Evolutionary conservation across 53 echinoderm and acorn worm genomes (phyloP), one percentile per base, ranked within the genome.

Genomic region (Arbacia lixula): DNA sequence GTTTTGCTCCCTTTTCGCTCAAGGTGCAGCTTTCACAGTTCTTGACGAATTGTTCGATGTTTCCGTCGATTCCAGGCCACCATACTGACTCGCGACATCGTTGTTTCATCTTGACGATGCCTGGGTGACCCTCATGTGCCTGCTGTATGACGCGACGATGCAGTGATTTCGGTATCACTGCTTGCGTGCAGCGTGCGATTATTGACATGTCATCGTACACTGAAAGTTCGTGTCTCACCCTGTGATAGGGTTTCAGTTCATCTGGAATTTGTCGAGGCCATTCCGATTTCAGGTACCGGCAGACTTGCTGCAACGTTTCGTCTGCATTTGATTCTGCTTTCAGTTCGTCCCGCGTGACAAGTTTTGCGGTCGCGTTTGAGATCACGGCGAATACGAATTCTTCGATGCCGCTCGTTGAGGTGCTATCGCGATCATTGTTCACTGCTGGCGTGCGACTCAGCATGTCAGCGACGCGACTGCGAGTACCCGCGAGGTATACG

Each of bases 61-160:
- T 78, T 53, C 26, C 26, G 40, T 93, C 93, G 77, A 93, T 85
- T 10, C 34, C 26, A 16, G 88, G 93, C 93, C 90, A 93, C 88
- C 90, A 87, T 49, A 91, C 88, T 5, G 77, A 58, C 46, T 88
- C 74, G 21, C 93, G 11, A 25, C 85, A 34, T 6, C 67, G 28
- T 35, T 88, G 93, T 49, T 90, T 90, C 22, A 90, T 93, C 22
- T 85, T 42, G 3, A 87, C 77, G 12, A 93, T 73, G 2, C 93
- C 90, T 21, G 90, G 90, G 31, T 93, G 87, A 1, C 84, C 84
- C 69, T 90, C 72, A 49, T 93, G 87, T 36, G 87, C 90, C 1
- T 67, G 24, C 17, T 67, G 17, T 60, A 91, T 37, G 31, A 91
- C 68, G 12, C 33, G 31, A 52, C 21, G 22, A 14, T 85, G 67